A percentile compares a stretch with the other conserved stretches of the same genome.
These are phyloP conservation scores for Drosophila differens DNA, from an alignment of 2,888 invertebrate genomes.

Conservation along the genomic window DNA sequence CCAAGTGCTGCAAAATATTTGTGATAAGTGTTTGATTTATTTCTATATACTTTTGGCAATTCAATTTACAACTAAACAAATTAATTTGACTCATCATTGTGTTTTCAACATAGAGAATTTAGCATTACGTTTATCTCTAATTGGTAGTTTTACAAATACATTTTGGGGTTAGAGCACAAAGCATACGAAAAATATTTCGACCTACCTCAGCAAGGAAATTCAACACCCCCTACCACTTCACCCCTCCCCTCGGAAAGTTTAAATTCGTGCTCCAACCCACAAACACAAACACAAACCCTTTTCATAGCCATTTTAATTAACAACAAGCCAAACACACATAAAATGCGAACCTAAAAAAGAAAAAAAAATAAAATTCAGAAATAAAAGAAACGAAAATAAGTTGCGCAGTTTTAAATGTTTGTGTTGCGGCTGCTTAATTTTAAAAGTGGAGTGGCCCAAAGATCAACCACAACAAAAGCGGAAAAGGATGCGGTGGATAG, in stretches of 20 bases:
- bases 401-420: slow-evolving; percentile 62
- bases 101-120: background rate
- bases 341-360: slow-evolving; percentile 2
- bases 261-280: background rate
- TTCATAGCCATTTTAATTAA: slow-evolving; percentile 59
- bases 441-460: slow-evolving; percentile 18
- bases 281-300: slow-evolving; percentile 41
- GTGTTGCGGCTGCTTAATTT: slow-evolving; percentile 50
- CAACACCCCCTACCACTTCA: background rate
- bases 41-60: background rate
- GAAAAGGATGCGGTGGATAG: slow-evolving; percentile 6
- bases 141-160: slow-evolving; percentile 16
- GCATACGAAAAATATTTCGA: slow-evolving; percentile 12
- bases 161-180: background rate
- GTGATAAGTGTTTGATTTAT: background rate
- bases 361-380: background rate
- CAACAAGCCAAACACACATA: slow-evolving; percentile 37
- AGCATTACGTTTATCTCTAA: slow-evolving; percentile 25
- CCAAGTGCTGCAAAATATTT: background rate
- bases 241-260: background rate
- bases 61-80: slow-evolving; percentile 3
- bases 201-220: background rate
- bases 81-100: slow-evolving; percentile 23
- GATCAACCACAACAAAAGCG: slow-evolving; percentile 64
- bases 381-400: slow-evolving; percentile 20